These are phyloP conservation scores for Gouania willdenowi DNA, from an alignment of 2,797 vertebrate genomes.

Conservation along the genomic window DNA sequence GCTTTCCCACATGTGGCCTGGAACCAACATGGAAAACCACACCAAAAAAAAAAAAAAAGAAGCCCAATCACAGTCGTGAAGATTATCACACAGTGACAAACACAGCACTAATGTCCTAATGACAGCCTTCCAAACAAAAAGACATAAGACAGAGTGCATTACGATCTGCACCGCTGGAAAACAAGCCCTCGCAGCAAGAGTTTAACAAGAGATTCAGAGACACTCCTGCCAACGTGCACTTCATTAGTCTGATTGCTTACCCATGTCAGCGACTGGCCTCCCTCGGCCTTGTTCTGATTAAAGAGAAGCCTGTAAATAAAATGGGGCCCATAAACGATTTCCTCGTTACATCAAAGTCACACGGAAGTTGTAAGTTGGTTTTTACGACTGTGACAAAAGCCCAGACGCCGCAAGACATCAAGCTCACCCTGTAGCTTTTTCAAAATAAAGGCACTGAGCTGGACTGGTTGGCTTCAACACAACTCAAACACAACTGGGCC, in stretches of 20 bases:
- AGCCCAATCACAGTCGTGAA: constrained; percentile 14
- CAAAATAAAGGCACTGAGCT: background rate
- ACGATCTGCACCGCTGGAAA: constrained; percentile 8
- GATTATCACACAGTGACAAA: constrained; percentile 10
- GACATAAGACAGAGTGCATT: background rate
- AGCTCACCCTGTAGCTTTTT: constrained; percentile 5
- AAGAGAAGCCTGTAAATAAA: constrained; percentile 65
- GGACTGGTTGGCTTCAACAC: background rate
- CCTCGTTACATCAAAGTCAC: constrained; percentile 74
- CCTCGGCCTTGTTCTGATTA: constrained; percentile 64
- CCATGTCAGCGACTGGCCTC: constrained; percentile 19
- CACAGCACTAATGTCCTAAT: constrained; percentile 1
- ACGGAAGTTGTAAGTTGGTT: constrained; percentile 59
- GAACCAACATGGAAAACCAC: constrained; percentile 21
- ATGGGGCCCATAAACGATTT: constrained; percentile 61
- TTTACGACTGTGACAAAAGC: constrained; percentile 39
- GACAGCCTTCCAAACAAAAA: constrained; percentile 7
- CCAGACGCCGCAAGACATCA: constrained; percentile 20
- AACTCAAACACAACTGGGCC: constrained; percentile 9
- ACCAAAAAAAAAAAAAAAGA: background rate
- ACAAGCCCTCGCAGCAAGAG: constrained; percentile 1
- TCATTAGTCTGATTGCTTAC: constrained; percentile 64
- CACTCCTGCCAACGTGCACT: constrained; percentile 55
- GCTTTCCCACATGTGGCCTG: too few relatives aligned
- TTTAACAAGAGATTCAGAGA: constrained; percentile 19